Evolutionary conservation across 2,888 invertebrate genomes (phyloP), one percentile per base, ranked within the genome.

Genomic region (Eilema depressum): DNA sequence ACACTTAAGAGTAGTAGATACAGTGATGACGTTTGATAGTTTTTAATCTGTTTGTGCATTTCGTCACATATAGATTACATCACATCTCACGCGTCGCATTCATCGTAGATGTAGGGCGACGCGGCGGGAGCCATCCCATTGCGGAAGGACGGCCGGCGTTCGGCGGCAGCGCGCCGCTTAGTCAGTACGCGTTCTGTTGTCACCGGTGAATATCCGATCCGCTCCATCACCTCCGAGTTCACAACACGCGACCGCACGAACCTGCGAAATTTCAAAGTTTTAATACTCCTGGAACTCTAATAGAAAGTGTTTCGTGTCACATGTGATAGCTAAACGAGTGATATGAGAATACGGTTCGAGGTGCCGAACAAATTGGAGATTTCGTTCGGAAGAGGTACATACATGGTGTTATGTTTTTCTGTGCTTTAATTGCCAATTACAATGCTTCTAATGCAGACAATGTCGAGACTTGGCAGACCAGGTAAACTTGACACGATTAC

Each of bases 331-430:
- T 75, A 83, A 85, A 81, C 83, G 68, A 88, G 91, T 93, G 93
- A 91, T 89, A 94, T 95, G 95, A 92, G 88, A 90, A 95, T 95
- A 88, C 90, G 94, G 71, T 95, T 93, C 83, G 95, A 95, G 88
- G 95, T 94, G 90, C 95, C 95, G 73, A 95, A 95, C 85, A 95
- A 92, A 85, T 93, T 95, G 94, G 95, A 95, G 92, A 95, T 95
- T 83, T 88, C 90, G 82, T 94, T 95, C 79, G 93, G 93, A 84
- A 90, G 91, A 92, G 93, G 93, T 91, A 88, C 78, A 80, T 90
- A 88, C 72, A 82, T 63, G 65, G 85, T 85, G 84, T 86, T 86
- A 83, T 83, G 76, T 76, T 86, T 82, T 83, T 82, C 83, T 81
- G 80, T 78, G 80, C 65, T 77, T 71, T 78, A 70, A 66, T 75